phyloP scores from a whole-genome alignment of 2,797 vertebrate genomes.

The Typhlichthys subterraneus region DNA sequence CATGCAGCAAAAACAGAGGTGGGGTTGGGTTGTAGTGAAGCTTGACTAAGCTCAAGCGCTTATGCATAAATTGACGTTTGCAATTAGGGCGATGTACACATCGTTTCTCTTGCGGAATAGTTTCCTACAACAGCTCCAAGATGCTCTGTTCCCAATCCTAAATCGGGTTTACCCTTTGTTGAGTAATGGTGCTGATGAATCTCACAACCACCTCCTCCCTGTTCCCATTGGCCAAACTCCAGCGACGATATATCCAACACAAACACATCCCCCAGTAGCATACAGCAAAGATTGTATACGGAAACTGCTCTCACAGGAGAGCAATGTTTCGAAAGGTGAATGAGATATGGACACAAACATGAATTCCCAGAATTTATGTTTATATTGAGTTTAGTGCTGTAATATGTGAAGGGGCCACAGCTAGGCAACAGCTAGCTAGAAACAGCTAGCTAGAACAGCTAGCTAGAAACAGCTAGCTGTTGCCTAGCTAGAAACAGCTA shows the following conservation, averaged over 20 bases:
- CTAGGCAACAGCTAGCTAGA: conserved; percentile 35
- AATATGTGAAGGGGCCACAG: conserved; percentile 35
- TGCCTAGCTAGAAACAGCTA: conserved; percentile 48
- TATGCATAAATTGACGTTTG: conserved; percentile 76
- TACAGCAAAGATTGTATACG: conserved; percentile 27
- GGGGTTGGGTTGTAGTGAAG: conserved; percentile 44
- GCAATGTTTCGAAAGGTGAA: conserved; percentile 42
- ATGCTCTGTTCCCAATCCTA: conserved; percentile 71
- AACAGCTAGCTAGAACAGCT: not conserved
- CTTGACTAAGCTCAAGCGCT: conserved; percentile 68
- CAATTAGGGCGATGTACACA: conserved; percentile 76
- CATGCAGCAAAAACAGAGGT: not conserved
- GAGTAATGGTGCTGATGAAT: conserved; percentile 66
- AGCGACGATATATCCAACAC: conserved; percentile 6
- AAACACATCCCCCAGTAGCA: not conserved
- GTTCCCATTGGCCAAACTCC: conserved; percentile 56
- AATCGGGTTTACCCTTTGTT: conserved; percentile 68
- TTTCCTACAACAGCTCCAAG: conserved; percentile 77
- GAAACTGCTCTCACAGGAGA: conserved; percentile 33
- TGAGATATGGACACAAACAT: conserved; percentile 43
- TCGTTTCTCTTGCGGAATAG: conserved; percentile 76
- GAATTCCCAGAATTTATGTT: conserved; percentile 65
- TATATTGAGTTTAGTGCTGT: conserved; percentile 41
- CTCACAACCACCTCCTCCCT: conserved; percentile 37
- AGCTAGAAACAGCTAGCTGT: too few species aligned